Conservation (phyloP, 2,888 invertebrate genomes). For the Drosophila monieri region DNA sequence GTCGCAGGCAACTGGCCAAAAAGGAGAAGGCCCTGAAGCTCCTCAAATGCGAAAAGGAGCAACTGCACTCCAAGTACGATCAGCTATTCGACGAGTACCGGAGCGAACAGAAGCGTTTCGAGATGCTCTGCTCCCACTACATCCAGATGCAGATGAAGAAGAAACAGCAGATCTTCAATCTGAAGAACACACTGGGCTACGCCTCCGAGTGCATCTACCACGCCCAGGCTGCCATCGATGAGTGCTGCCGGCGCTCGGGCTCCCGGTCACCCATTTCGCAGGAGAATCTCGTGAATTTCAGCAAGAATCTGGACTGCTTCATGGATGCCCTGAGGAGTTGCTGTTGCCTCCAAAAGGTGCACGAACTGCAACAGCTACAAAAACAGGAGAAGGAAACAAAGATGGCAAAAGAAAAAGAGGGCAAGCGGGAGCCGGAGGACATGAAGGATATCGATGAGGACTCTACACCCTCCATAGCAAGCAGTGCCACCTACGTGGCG, state of each 20-base stretch:
- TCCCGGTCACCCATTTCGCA: conserved; percentile 27
- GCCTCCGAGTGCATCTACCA: conserved; percentile 73
- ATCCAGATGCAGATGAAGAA: conserved; percentile 74
- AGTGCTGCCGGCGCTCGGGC: conserved; percentile 18
- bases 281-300: conserved; percentile 49
- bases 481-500: neutral
- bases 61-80: conserved; percentile 72
- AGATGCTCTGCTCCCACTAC: conserved; percentile 72
- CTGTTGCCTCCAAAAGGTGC: conserved; percentile 26
- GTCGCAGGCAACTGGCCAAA: conserved; percentile 74
- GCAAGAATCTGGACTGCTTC: conserved; percentile 10
- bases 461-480: neutral
- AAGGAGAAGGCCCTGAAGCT: conserved; percentile 73
- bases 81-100: conserved; percentile 71
- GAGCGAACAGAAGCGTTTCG: conserved; percentile 67
- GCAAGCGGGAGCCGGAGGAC: neutral
- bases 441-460: neutral
- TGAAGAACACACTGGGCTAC: conserved; percentile 69
- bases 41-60: conserved; percentile 70
- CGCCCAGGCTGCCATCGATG: conserved; percentile 63
- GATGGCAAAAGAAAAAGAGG: neutral
- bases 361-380: conserved; percentile 19
- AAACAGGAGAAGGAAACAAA: neutral
- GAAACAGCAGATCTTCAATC: conserved; percentile 70
- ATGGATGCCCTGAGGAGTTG: conserved; percentile 21